phyloP scores from a whole-genome alignment of 2,888 invertebrate species.

The Sarcophaga variegata region DNA sequence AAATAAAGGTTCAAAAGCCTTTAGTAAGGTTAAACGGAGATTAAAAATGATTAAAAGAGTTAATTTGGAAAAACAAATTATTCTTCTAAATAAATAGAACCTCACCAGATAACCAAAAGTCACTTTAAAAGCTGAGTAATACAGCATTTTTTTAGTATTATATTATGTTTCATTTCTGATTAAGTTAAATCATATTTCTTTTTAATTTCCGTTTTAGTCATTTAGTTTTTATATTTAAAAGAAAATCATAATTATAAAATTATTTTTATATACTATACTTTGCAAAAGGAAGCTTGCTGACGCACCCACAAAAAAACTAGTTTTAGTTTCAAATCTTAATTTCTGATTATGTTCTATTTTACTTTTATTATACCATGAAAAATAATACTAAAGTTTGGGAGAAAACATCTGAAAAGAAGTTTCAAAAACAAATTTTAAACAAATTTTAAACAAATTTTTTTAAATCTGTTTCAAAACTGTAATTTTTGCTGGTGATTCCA shows the following conservation, averaged over 20 bases:
- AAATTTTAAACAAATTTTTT: neutral
- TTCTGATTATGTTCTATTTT: too few species aligned
- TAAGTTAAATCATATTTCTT: neutral
- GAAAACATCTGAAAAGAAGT: too few species aligned
- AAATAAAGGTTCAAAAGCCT: conserved; percentile 10
- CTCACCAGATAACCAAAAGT: too few species aligned
- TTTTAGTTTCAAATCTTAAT: too few species aligned
- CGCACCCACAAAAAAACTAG: conserved; percentile 1
- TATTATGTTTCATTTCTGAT: neutral
- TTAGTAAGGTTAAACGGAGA: neutral
- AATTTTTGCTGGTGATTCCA: neutral
- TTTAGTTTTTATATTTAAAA: neutral
- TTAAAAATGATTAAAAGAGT: neutral
- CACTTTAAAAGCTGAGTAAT: too few species aligned
- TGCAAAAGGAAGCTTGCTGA: neutral
- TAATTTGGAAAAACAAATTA: too few species aligned
- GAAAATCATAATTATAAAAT: neutral
- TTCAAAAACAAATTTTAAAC: too few species aligned
- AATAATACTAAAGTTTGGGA: too few species aligned
- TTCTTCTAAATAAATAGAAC: neutral
- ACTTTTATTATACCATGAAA: too few species aligned
- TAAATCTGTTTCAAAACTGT: neutral
- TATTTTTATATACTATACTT: neutral
- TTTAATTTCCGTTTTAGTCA: conserved; percentile 16
- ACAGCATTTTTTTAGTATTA: too few species aligned